Evolutionary conservation across 92 coral and sea anemone species (phyloP).

Genomic region (Phenganax marumi): DNA sequence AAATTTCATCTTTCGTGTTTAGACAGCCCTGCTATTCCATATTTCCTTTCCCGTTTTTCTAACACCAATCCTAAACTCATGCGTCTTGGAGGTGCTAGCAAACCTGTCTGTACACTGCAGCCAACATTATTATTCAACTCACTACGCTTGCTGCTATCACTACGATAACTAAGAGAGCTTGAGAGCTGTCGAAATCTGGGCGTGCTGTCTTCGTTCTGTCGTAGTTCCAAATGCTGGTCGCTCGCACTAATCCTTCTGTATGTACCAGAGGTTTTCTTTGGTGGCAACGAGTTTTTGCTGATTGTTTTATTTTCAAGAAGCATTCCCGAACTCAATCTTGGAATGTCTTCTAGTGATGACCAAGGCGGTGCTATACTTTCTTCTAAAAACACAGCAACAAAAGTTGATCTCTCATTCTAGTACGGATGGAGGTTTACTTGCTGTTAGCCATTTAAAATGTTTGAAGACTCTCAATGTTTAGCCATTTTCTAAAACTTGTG

Average conservation of each 20-base stretch:
- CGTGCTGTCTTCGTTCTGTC: neutral
- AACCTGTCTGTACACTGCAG: neutral
- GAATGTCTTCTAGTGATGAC: conserved; percentile 93
- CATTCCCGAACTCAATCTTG: conserved; percentile 81
- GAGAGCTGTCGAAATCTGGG: neutral
- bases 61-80: neutral
- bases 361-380: conserved; percentile 65
- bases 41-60: neutral
- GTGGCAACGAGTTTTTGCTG: conserved; percentile 22
- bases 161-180: neutral
- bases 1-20: neutral
- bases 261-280: conserved; percentile 2
- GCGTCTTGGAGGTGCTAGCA: neutral
- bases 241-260: conserved; percentile 32
- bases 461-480: too few species aligned
- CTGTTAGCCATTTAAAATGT: too few species aligned
- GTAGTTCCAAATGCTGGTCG: conserved; percentile 35
- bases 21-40: neutral
- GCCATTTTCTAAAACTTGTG: too few species aligned
- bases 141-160: neutral
- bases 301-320: conserved; percentile 62
- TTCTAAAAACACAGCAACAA: neutral
- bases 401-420: neutral
- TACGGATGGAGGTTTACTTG: neutral
- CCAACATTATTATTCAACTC: neutral